These are phyloP conservation scores for Carduelis carduelis DNA, from an alignment of 2,797 vertebrate genomes.

Conservation along the genomic window DNA sequence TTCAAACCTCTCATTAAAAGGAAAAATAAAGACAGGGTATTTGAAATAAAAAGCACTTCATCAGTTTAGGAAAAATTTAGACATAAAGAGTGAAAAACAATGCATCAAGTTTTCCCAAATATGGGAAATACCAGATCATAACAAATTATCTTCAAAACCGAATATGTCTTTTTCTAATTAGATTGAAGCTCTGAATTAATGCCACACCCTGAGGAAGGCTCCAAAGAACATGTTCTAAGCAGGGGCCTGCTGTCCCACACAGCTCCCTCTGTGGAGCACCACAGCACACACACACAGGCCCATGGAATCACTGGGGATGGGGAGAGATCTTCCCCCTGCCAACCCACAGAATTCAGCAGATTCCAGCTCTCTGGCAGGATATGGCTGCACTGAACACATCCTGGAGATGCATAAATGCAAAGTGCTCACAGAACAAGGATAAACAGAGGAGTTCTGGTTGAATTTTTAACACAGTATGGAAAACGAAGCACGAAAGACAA, in stretches of 20 bases:
- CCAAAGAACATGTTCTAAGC: neutral
- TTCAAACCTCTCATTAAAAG: neutral
- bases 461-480: neutral
- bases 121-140: conserved; percentile 23
- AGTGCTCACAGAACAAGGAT: neutral
- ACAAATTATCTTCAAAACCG: neutral
- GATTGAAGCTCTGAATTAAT: neutral
- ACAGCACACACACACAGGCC: neutral
- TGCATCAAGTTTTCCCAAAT: conserved; percentile 1
- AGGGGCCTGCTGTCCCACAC: neutral
- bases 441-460: neutral
- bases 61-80: neutral
- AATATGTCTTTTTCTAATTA: conserved; percentile 35
- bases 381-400: neutral
- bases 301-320: neutral
- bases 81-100: conserved; percentile 12
- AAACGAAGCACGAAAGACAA: neutral
- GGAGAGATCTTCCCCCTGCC: neutral
- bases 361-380: neutral
- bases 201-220: neutral
- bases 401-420: neutral
- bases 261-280: neutral
- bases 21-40: neutral
- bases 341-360: neutral
- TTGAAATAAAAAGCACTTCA: neutral